Conservation (phyloP, 1,140 invertebrate genomes). For the Frieseomelitta varia region DNA sequence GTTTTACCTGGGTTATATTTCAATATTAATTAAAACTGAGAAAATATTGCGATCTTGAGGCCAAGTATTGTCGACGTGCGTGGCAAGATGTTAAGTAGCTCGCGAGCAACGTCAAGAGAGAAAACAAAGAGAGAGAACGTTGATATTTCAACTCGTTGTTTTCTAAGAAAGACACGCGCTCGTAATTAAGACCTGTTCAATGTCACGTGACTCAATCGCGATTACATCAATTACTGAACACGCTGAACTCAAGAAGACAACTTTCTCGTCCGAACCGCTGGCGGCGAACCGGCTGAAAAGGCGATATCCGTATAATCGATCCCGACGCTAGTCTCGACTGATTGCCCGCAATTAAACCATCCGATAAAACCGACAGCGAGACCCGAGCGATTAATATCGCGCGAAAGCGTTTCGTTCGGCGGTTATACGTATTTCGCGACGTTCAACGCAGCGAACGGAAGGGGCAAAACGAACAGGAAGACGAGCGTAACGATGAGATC, state of each 20-base stretch:
- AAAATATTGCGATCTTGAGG: no score
- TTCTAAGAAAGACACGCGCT: not conserved
- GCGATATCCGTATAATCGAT: not conserved
- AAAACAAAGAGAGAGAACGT: not conserved
- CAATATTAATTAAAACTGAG: no score
- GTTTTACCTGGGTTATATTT: no score
- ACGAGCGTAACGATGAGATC: not conserved
- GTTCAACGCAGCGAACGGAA: not conserved
- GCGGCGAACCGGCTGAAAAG: slow-evolving; percentile 8
- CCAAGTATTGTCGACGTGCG: no score
- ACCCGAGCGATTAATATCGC: not conserved
- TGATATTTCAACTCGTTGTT: not conserved
- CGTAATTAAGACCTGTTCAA: slow-evolving; percentile 26
- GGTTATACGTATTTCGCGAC: not conserved
- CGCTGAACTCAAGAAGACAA: slow-evolving; percentile 20
- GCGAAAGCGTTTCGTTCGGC: not conserved
- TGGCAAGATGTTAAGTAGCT: no score
- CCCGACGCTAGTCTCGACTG: not conserved
- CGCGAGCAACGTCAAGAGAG: no score
- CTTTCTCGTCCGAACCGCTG: slow-evolving; percentile 20
- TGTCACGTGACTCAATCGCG: slow-evolving; percentile 1
- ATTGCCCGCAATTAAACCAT: not conserved
- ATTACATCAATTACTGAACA: slow-evolving; percentile 21
- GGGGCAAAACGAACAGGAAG: no score
- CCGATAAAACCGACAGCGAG: not conserved